Evolutionary conservation across 2,888 invertebrate genomes (phyloP).

Genomic region (Amphipoea oculea): DNA sequence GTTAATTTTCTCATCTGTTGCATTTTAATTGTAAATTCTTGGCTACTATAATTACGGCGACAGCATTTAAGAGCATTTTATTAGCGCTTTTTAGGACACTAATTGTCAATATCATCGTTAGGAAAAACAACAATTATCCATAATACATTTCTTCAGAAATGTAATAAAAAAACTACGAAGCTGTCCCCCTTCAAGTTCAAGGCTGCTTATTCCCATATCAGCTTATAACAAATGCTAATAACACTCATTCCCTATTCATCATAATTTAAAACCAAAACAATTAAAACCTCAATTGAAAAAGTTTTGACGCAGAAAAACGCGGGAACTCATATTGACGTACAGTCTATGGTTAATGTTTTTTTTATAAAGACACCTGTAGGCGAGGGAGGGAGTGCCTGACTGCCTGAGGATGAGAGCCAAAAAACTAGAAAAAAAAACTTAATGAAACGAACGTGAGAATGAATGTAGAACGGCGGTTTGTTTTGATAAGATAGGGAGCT

Average conservation of each 20-base stretch:
- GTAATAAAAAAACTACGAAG: not conserved
- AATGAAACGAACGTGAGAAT: constrained; percentile 84
- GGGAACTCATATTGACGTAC: constrained; percentile 75
- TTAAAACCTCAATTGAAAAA: constrained; percentile 58
- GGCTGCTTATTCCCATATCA: constrained; percentile 12
- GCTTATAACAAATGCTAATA: constrained; percentile 11
- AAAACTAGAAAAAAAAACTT: constrained; percentile 72
- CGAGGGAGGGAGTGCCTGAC: constrained; percentile 71
- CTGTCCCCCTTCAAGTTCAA: not conserved
- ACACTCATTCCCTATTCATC: constrained; percentile 19
- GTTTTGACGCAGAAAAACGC: constrained; percentile 73
- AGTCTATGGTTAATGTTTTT: constrained; percentile 75
- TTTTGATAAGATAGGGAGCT: constrained; percentile 28
- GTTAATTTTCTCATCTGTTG: constrained; percentile 6
- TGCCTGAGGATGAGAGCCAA: constrained; percentile 68
- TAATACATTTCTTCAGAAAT: not conserved
- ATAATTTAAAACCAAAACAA: constrained; percentile 60
- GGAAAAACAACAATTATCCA: not conserved
- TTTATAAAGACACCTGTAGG: constrained; percentile 82
- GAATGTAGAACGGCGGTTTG: constrained; percentile 42
- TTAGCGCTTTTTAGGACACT: not conserved
- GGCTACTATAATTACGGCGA: not conserved
- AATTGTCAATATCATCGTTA: not conserved
- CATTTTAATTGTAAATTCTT: constrained; percentile 9
- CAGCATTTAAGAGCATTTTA: constrained; percentile 4